Conservation (phyloP, 1,140 invertebrate species). For the Drosophila kepulauana region DNA sequence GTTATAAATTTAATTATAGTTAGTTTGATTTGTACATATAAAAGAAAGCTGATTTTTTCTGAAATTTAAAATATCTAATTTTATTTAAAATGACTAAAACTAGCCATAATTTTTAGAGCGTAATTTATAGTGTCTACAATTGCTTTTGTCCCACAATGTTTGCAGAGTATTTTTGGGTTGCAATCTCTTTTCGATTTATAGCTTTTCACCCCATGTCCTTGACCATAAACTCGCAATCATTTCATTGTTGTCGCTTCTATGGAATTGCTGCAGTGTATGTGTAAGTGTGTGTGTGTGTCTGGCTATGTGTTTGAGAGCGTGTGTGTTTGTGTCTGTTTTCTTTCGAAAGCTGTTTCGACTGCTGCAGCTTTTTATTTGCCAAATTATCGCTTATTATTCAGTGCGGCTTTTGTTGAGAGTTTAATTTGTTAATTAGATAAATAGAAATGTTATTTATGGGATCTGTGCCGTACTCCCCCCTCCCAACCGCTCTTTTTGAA, state of each 20-base stretch:
- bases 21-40: no score
- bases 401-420: conserved; percentile 60
- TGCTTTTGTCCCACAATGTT: no score
- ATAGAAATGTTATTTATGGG: conserved; percentile 56
- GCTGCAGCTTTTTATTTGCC: conserved; percentile 47
- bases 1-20: no score
- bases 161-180: conserved; percentile 3
- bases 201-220: conserved; percentile 56
- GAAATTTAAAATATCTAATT: no score
- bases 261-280: not conserved
- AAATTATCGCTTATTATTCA: conserved; percentile 71
- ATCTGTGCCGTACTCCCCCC: no score
- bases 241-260: conserved; percentile 32
- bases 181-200: not conserved
- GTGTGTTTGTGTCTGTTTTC: conserved; percentile 29
- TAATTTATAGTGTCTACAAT: no score
- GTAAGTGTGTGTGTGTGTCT: not conserved
- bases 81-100: no score
- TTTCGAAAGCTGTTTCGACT: conserved; percentile 58
- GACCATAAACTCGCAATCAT: conserved; percentile 67
- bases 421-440: conserved; percentile 77
- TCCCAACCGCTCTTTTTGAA: not conserved
- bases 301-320: not conserved
- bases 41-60: no score
- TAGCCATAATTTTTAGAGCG: no score